phyloP scores from a whole-genome alignment of 2,113 vertebrate genomes.

The Callipepla squamata region DNA sequence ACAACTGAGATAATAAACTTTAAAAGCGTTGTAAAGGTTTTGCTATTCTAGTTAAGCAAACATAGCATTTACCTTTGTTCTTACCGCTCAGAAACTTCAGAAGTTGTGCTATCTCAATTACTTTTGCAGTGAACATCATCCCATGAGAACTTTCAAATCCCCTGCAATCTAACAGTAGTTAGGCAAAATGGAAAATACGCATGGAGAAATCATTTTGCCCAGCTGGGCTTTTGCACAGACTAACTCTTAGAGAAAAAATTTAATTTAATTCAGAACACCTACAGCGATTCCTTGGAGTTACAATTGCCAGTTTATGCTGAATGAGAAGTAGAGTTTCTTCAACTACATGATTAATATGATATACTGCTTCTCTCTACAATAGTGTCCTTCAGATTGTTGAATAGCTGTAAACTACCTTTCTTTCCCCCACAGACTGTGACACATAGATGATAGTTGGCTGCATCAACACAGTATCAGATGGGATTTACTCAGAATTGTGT shows the following conservation, averaged over 20 bases:
- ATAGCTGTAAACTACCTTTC: not conserved
- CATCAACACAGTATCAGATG: not conserved
- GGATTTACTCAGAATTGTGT: not conserved
- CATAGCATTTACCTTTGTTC: conserved; percentile 10
- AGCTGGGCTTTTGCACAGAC: not conserved
- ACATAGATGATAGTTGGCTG: not conserved
- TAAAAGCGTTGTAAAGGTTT: not conserved
- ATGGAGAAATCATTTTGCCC: conserved; percentile 4
- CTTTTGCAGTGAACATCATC: not conserved
- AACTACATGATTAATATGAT: not conserved
- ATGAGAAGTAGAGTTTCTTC: not conserved
- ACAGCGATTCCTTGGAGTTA: not conserved
- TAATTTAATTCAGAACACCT: not conserved
- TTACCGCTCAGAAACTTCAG: conserved; percentile 4
- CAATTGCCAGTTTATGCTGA: not conserved
- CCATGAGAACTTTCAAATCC: conserved; percentile 21
- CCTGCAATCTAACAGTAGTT: not conserved
- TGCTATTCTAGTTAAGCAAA: not conserved
- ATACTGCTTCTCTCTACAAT: not conserved
- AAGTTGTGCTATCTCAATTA: conserved; percentile 14
- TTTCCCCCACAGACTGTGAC: not conserved
- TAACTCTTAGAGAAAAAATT: conserved; percentile 16
- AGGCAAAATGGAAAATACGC: conserved; percentile 9
- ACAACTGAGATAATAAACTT: conserved; percentile 19
- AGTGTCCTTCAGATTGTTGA: not conserved